Evolutionary conservation across 2,888 invertebrate genomes (phyloP).

Genomic region (Lymantria dispar): DNA sequence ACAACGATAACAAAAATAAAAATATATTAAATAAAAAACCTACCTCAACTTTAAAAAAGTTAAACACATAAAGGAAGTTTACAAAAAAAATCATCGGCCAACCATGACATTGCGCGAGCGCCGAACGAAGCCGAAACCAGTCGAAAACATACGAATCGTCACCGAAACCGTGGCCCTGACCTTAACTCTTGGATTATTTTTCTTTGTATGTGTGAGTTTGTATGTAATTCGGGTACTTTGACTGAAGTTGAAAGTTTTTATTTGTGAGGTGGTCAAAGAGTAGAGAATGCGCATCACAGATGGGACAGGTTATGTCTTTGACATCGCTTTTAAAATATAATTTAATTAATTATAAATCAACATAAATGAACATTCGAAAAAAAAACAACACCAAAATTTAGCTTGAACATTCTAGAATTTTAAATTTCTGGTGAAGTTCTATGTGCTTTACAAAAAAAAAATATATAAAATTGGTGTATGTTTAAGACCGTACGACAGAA

Average conservation of each 20-base stretch:
- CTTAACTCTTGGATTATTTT: slow-evolving; percentile 66
- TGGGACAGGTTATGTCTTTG: too few species aligned
- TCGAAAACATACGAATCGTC: slow-evolving; percentile 50
- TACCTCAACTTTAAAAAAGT: slow-evolving; percentile 24
- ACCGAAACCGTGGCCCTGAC: slow-evolving; percentile 70
- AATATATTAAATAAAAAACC: slow-evolving; percentile 13
- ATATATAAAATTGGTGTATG: too few species aligned
- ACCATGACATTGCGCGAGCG: slow-evolving; percentile 53
- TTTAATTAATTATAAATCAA: too few species aligned
- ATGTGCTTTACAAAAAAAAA: too few species aligned
- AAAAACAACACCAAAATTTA: too few species aligned
- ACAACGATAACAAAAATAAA: neutral
- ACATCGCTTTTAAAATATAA: too few species aligned
- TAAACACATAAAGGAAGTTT: slow-evolving; percentile 25
- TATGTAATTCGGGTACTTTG: slow-evolving; percentile 68
- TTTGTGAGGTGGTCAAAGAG: slow-evolving; percentile 51
- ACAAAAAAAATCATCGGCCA: slow-evolving; percentile 43
- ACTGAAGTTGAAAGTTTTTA: slow-evolving; percentile 36
- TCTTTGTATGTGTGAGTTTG: slow-evolving; percentile 43
- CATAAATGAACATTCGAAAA: too few species aligned
- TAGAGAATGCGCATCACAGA: slow-evolving; percentile 11
- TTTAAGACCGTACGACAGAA: too few species aligned
- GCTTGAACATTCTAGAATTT: too few species aligned
- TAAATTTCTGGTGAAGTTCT: too few species aligned
- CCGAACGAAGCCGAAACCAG: slow-evolving; percentile 49